phyloP scores from a whole-genome alignment of 2,888 invertebrate genomes.

The Invenusta paracnida region DNA sequence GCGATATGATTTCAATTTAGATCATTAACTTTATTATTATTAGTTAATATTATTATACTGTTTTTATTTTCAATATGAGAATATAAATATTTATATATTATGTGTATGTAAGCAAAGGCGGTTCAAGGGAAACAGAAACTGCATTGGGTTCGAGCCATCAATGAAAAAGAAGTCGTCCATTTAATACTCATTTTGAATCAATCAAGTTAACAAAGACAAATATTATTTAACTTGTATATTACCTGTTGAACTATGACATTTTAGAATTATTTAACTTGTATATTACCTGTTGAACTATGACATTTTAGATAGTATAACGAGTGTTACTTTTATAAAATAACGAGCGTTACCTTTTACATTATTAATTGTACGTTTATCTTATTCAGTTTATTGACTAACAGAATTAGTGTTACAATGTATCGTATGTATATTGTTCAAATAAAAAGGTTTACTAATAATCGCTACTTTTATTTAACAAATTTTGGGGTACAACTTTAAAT shows the following conservation, averaged over 20 bases:
- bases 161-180: background rate
- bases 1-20: too few species aligned
- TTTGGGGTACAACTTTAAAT: background rate
- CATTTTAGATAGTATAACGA: background rate
- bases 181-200: background rate
- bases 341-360: background rate
- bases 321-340: background rate
- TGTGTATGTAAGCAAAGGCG: background rate
- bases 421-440: background rate
- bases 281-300: background rate
- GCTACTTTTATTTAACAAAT: background rate
- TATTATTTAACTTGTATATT: background rate
- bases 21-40: too few species aligned
- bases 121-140: background rate
- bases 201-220: background rate
- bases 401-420: background rate
- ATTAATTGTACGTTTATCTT: background rate
- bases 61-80: too few species aligned
- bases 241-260: background rate
- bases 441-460: background rate
- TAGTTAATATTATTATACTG: too few species aligned
- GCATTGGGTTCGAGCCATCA: background rate
- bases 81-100: too few species aligned
- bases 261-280: too few species aligned
- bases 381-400: background rate